Conservation (phyloP, 64 coral and sea anemone genomes). For the Pachyseris speciosa region DNA sequence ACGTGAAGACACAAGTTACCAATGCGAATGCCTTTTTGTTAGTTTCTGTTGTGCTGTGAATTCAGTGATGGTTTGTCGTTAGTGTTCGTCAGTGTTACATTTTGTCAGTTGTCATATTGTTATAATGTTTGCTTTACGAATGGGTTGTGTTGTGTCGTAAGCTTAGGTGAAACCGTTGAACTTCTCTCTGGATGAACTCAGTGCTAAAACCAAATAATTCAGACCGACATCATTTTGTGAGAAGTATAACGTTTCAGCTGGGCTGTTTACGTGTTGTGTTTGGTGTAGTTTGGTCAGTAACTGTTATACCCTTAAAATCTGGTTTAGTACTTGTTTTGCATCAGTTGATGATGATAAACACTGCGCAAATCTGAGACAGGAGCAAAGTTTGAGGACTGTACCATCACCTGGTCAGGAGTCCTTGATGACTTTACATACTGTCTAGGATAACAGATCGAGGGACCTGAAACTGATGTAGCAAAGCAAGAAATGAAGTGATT, state of each 20-base stretch:
- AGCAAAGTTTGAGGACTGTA: background rate
- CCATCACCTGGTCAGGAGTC: background rate
- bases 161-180: background rate
- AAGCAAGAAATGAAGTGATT: too few relatives aligned
- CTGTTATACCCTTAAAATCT: too few relatives aligned
- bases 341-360: conserved; percentile 86
- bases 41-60: background rate
- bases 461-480: conserved; percentile 38
- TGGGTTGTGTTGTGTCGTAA: background rate
- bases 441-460: conserved; percentile 34
- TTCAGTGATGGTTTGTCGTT: background rate
- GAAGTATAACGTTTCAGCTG: background rate
- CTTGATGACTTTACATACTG: background rate
- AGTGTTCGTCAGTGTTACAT: background rate
- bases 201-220: background rate
- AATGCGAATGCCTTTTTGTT: background rate
- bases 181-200: background rate
- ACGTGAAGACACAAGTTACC: conserved; percentile 61
- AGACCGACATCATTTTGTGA: background rate
- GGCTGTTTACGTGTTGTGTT: background rate
- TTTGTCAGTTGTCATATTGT: background rate
- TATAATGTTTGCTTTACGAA: background rate
- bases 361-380: conserved; percentile 76
- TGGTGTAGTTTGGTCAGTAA: background rate
- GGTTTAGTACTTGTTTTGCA: background rate